A percentile compares a stretch with the other conserved stretches of the same genome.
These are phyloP conservation scores for Procavia capensis DNA, from an alignment of 2,113 vertebrate genomes.

Conservation along the genomic window DNA sequence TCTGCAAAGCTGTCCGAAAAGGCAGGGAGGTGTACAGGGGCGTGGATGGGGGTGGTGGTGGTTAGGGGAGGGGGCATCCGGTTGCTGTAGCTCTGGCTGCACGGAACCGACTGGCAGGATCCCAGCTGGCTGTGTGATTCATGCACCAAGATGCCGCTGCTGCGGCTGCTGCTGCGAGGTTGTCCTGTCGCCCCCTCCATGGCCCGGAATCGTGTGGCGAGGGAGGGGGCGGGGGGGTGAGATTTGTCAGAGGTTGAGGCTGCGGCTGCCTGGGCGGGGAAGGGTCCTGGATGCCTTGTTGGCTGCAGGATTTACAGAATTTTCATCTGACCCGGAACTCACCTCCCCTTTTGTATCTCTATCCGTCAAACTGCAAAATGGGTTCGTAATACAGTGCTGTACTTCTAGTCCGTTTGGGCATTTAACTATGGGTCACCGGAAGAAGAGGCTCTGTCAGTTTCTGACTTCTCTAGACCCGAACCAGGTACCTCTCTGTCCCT, in stretches of 20 bases:
- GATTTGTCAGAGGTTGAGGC: background rate
- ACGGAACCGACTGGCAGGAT: background rate
- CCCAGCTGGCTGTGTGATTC: slow-evolving; percentile 73
- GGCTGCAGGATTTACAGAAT: background rate
- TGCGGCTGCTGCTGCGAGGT: background rate
- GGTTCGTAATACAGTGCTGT: background rate
- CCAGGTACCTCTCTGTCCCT: too few relatives aligned
- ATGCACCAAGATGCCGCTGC: slow-evolving; percentile 67
- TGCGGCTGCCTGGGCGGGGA: background rate
- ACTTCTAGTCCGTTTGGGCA: background rate
- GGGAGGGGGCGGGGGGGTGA: background rate
- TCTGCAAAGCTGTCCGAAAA: background rate
- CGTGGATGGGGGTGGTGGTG: background rate
- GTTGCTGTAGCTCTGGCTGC: background rate
- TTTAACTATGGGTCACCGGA: background rate
- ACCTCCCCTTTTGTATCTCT: too few relatives aligned
- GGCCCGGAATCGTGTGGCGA: slow-evolving; percentile 27
- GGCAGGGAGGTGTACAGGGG: background rate
- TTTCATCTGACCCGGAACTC: background rate
- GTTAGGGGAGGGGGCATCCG: slow-evolving; percentile 22
- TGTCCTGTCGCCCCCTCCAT: slow-evolving; percentile 65
- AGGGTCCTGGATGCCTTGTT: background rate
- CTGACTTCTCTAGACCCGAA: background rate
- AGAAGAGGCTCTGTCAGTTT: background rate
- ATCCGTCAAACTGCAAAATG: background rate